Base-by-base conservation (phyloP, 2,888 invertebrate species). In the Drosophila birchii region DNA sequence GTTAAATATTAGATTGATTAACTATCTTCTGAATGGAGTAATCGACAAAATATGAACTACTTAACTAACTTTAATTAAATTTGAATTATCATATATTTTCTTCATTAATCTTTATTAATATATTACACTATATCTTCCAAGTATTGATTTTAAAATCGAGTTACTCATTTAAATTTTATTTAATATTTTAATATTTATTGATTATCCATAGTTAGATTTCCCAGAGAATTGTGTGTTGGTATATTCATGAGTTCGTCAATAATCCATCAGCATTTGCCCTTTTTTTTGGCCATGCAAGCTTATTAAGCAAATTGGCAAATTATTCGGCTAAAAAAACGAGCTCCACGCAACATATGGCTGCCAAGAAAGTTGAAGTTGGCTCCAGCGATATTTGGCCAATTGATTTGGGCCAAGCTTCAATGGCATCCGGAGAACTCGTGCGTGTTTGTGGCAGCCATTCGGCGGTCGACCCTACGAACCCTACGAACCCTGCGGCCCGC, bases 361-460 rank as follows among this genome's bases (percentile, higher is more conserved):
- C 16, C 36, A 61, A 57, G 39, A 59, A 63, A 74, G 49, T 80
- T 78, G 73, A 54, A 59, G 51, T 34, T 69, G 62, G n/a, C 23
- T 20, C 20, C 20, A 32, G n/a, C 49, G 39, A 53, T 75, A 85
- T 81, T 85, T 81, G 82, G 75, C 77, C 78, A 84, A 86, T 88
- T 89, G 87, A 86, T 86, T 76, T 70, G 76, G 81, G 59, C 36
- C 59, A 58, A 49, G 60, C 74, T 73, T 61, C 61, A 67, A 54
- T 57, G 67, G 70, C 64, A 66, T 23, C 14, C 58, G 38, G 54
- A 34, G 55, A 55, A 53, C 62, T 61, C 58, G 78, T 86, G 86
- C 80, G 80, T 88, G 84, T 80, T 83, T 88, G 81, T 67, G 82
- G 69, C 62, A 60, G 62, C 76, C 56, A 75, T 74, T 71, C 53